Base-by-base conservation (phyloP, 2,888 invertebrate genomes). In the Drosophila testacea region DNA sequence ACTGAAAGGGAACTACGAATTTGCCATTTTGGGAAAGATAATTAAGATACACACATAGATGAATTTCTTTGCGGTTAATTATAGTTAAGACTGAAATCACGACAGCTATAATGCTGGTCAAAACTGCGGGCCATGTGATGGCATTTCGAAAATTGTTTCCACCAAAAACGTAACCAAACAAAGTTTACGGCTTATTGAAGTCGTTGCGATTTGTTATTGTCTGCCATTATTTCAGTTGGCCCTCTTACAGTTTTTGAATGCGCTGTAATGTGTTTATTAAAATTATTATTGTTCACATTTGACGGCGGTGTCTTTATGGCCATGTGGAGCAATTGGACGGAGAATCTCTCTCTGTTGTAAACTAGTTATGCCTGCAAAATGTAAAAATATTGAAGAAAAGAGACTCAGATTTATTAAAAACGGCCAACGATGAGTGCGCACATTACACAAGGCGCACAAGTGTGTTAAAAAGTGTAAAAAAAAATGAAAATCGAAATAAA, bases 251-350 rank as follows among this genome's bases (percentile, higher is more conserved):
- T 64, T 63, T 48, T 61, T 73, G 59, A 59, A 57, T 68, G 56
- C 69, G 66, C 69, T 83, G 87, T 84, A 83, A 83, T 83, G 83
- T 83, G 84, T 83, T 83, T 83, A 83, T 87, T 83, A 83, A 87
- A 83, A 71, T 59, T 67, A 78, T 82, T 84, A 78, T 75, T 79
- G 81, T 70, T 81, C 70, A 70, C 72, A 81, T 74, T 74, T 46
- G 71, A 68, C 65, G 60, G 52, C 73, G 76, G 60, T 52, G 46
- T 76, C 79, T 81, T 79, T 79, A 74, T 70, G 70, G 16, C 11
- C 64, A 87, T 80, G 65, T 83, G 83, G 80, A 87, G 83, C 83
- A 83, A 83, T 87, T 78, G 68, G 48, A 71, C 48, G 42, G 32
- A 44, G 65, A 41, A 27, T 27, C 41, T 48, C 60, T 30, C n/a